Evolutionary conservation across 1,140 invertebrate genomes (phyloP).

Genomic region (Xylocopa sonorina): DNA sequence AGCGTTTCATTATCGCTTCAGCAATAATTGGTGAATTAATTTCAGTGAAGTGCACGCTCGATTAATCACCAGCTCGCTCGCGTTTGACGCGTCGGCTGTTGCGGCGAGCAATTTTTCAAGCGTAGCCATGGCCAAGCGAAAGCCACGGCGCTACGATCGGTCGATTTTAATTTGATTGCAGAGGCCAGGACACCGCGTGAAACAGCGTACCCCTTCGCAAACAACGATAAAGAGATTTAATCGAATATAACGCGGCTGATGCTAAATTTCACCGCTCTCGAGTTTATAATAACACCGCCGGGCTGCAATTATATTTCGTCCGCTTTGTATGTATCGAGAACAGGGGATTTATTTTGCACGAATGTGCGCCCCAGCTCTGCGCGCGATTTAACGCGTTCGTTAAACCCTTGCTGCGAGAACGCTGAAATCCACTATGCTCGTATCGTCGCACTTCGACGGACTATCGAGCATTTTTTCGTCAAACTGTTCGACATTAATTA

Average conservation of each 20-base stretch:
- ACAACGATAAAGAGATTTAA: conserved; percentile 30
- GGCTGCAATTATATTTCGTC: not conserved
- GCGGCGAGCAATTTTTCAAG: not conserved
- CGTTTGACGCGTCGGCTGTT: not conserved
- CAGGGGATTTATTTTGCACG: not conserved
- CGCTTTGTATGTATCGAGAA: not conserved
- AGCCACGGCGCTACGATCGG: not conserved
- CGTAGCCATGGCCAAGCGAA: not conserved
- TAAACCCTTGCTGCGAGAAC: not conserved
- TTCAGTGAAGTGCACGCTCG: no score
- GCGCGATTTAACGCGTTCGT: not conserved
- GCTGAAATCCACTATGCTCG: no score
- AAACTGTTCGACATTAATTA: not conserved
- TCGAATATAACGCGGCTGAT: not conserved
- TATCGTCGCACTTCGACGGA: no score
- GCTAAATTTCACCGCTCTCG: not conserved
- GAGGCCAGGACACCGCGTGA: not conserved
- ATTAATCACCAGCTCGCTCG: no score
- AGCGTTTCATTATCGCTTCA: not conserved
- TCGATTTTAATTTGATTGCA: conserved; percentile 21
- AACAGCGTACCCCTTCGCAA: not conserved
- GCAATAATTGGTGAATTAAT: not conserved
- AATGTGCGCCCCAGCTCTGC: no score
- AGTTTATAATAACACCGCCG: conserved; percentile 10
- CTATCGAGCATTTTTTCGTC: no score